A percentile compares a stretch with the other conserved stretches of the same genome.
Evolutionary conservation across 2,888 invertebrate genomes (phyloP).

Genomic region (Idaea aversata): DNA sequence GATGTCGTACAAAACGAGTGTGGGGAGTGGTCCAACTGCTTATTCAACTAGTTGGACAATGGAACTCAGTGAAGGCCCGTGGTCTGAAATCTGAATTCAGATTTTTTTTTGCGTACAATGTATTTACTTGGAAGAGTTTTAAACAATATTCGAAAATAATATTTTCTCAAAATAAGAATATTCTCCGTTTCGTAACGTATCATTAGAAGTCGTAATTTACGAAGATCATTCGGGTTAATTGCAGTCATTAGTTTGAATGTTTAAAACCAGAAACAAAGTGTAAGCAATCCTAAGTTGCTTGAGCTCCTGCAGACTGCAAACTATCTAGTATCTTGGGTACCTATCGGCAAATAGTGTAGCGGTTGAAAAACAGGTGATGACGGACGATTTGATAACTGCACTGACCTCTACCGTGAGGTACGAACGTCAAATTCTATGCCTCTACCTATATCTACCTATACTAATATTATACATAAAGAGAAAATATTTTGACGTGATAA

Average conservation of each 20-base stretch:
- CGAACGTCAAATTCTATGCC: no score
- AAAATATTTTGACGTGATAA: not conserved
- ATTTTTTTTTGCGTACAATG: no score
- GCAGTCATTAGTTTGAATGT: conserved; percentile 12
- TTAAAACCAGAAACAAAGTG: conserved; percentile 14
- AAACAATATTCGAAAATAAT: not conserved
- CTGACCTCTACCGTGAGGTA: no score
- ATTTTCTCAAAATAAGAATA: not conserved
- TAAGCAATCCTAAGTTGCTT: conserved; percentile 14
- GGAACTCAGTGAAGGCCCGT: no score
- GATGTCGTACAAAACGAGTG: no score
- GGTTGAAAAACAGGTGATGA: no score
- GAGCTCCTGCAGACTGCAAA: not conserved
- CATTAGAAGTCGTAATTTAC: conserved; percentile 5
- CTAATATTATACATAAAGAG: not conserved
- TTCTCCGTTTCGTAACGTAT: not conserved
- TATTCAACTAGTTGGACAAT: no score
- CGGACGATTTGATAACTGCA: no score
- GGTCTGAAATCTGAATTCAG: no score
- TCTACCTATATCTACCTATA: no score
- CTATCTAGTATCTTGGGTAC: not conserved
- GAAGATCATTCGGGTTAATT: conserved; percentile 11
- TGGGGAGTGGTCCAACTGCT: no score
- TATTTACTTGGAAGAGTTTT: not conserved
- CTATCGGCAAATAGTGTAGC: no score